Evolutionary conservation across 2,888 invertebrate genomes (phyloP).

Genomic region (Drosophila niveifrons): DNA sequence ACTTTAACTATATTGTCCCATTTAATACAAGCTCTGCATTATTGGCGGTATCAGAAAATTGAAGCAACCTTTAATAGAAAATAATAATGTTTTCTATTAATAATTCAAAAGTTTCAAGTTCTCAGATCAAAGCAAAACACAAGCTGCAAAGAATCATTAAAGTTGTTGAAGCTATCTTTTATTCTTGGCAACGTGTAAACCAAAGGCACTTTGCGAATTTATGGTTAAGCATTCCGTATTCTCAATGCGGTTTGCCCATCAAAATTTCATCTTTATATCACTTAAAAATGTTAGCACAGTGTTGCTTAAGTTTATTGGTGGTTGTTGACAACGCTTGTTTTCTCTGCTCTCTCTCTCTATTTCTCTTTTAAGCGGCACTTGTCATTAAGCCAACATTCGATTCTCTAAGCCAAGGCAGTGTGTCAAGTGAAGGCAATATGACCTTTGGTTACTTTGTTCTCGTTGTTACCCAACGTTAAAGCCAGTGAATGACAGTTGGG

Average conservation of each 20-base stretch:
- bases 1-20: too few species aligned
- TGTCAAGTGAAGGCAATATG: not conserved
- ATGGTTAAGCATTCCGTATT: conserved; percentile 6
- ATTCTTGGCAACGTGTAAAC: not conserved
- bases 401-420: not conserved
- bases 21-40: too few species aligned
- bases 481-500: conserved; percentile 9
- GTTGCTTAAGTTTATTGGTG: not conserved
- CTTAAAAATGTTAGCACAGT: conserved; percentile 8
- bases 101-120: not conserved
- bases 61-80: not conserved
- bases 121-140: not conserved
- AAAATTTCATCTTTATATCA: conserved; percentile 4
- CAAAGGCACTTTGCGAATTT: conserved; percentile 11
- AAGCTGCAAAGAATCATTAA: conserved; percentile 1
- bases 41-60: too few species aligned
- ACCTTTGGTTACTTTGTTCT: conserved; percentile 21
- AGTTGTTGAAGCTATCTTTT: not conserved
- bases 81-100: not conserved
- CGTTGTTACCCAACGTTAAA: conserved; percentile 20
- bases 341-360: not conserved
- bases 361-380: conserved; percentile 4
- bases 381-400: conserved; percentile 30
- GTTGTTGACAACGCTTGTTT: not conserved
- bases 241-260: conserved; percentile 23